Base-by-base conservation (phyloP, 2,113 vertebrate species). In the human (Homo sapiens) region DNA sequence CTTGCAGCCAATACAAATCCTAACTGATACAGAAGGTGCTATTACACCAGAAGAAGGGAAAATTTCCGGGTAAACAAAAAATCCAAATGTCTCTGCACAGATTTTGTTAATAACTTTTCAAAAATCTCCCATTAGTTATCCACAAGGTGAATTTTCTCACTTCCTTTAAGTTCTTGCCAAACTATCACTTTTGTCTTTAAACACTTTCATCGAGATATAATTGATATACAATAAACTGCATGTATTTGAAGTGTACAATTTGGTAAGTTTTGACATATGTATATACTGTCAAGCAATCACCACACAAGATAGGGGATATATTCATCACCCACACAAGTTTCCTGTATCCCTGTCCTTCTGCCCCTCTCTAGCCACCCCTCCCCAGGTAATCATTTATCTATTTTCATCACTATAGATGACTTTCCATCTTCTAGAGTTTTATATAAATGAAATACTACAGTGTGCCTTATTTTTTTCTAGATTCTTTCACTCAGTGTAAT, bases 161-260 rank as follows among this genome's bases (percentile, higher is more conserved):
- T 92, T 80, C 43, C 50, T 85, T 87, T 43, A 86, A n/a, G 20
- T 61, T 55, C n/a, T 92, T 80, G 52, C 35, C 86, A 52, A 91
- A 43, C 23, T 72, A 61, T 61, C 35, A 70, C 64, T 81, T 87
- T 80, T 72, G 86, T 9, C 59, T 84, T 86, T 40, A 80, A 86
- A 72, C 40, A 81, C 38, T 73, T 23, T 80, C 43, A 32, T 64
- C 35, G 27, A 43, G 30, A 11, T 79, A 45, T 70, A 70, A 45
- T 38, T 59, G 61, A 66, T 50, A 70, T 61, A 78, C 6, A 72
- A 50, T 38, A 92, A 95, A 50, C 73, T 87, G 75, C 22, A 73
- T 64, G 27, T 81, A 87, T 52, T 92, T 87, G 83, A 87, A 81
- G 75, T 76, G 38, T 92, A 73, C 52, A 64, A 8, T 95, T 86